These are phyloP conservation scores for Sebastes taczanowskii DNA, from an alignment of 2,797 vertebrate species.

Conservation along the genomic window DNA sequence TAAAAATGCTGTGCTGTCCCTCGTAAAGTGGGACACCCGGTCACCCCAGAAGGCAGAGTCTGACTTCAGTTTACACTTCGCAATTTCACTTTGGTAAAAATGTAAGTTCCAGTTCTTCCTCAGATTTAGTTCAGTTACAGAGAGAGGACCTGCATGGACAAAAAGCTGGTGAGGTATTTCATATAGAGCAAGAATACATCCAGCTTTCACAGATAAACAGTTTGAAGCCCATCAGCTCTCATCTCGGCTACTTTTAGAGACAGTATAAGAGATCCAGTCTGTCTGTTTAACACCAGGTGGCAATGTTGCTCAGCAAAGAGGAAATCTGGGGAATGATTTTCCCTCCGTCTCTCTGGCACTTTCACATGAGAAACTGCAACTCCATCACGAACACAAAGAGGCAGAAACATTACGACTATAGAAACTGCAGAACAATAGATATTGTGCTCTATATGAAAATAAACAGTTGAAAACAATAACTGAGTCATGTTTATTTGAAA, in stretches of 20 bases:
- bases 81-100: background rate
- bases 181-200: background rate
- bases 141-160: background rate
- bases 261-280: background rate
- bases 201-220: background rate
- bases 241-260: background rate
- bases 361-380: conserved; percentile 19
- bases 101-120: background rate
- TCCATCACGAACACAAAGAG: conserved; percentile 7
- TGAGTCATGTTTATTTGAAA: background rate
- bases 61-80: background rate
- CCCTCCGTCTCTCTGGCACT: background rate
- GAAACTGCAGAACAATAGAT: conserved; percentile 26
- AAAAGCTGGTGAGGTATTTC: background rate
- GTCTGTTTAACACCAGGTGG: conserved; percentile 62
- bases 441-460: conserved; percentile 32
- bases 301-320: conserved; percentile 52
- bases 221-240: background rate
- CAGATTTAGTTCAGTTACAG: background rate
- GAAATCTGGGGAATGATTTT: conserved; percentile 17
- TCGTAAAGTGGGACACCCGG: too few species aligned
- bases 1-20: too few species aligned
- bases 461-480: conserved; percentile 29
- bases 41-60: background rate
- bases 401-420: background rate